phyloP scores from a whole-genome alignment of 2,888 invertebrate species.

The Germaria angustata region DNA sequence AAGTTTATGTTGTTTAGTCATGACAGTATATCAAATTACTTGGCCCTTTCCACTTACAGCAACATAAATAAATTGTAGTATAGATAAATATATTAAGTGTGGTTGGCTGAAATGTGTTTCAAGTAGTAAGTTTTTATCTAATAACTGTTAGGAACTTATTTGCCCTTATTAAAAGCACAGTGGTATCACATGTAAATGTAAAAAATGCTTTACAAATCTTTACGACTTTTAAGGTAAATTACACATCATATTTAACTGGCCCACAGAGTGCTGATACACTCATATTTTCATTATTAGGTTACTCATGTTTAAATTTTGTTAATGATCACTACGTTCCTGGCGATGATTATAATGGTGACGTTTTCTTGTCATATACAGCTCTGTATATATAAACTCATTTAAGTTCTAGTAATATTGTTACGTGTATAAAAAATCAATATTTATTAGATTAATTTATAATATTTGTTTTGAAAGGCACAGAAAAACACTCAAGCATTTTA shows the following conservation, averaged over 20 bases:
- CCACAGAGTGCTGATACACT: constrained; percentile 21
- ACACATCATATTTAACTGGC: neutral
- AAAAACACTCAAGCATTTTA: constrained; percentile 41
- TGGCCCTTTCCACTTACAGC: constrained; percentile 57
- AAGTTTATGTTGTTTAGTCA: constrained; percentile 61
- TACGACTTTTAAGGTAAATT: neutral
- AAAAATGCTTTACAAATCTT: neutral
- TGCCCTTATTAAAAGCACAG: neutral
- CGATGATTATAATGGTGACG: constrained; percentile 68
- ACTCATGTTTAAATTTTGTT: constrained; percentile 62
- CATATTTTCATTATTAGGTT: constrained; percentile 72
- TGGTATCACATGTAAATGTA: neutral
- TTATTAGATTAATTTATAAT: constrained; percentile 78
- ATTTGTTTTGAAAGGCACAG: constrained; percentile 71
- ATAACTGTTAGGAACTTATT: neutral
- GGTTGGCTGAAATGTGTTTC: constrained; percentile 12
- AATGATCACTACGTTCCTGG: constrained; percentile 22
- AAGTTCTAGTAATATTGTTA: constrained; percentile 22
- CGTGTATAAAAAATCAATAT: constrained; percentile 76
- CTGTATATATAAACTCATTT: constrained; percentile 4
- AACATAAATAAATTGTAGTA: neutral
- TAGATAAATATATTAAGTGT: too few relatives aligned
- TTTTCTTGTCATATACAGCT: constrained; percentile 20
- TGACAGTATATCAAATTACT: constrained; percentile 78
- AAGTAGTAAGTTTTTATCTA: neutral